Conservation (phyloP, 2,888 invertebrate genomes). For the Drosophila dives region DNA sequence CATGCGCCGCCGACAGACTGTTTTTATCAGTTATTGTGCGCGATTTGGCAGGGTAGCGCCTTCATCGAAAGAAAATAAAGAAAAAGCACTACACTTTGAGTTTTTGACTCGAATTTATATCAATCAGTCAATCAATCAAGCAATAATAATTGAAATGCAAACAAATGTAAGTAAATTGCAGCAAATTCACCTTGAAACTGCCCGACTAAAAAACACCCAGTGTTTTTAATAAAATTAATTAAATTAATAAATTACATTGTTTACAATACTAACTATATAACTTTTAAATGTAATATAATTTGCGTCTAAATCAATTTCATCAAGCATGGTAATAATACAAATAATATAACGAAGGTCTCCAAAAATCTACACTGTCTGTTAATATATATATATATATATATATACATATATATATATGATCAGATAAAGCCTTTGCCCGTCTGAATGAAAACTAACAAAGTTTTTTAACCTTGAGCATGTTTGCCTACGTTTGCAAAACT, state of each 20-base stretch:
- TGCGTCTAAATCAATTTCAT: neutral
- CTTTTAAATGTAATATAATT: neutral
- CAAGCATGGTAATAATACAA: neutral
- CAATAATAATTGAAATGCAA: conserved; percentile 10
- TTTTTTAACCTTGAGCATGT: conserved; percentile 47
- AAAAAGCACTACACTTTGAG: conserved; percentile 8
- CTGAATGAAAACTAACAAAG: conserved; percentile 48
- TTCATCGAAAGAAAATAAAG: neutral
- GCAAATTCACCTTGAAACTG: neutral
- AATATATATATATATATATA: neutral
- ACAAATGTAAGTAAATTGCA: conserved; percentile 19
- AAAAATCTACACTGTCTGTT: neutral
- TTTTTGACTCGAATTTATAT: conserved; percentile 21
- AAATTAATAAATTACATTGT: neutral
- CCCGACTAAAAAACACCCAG: neutral
- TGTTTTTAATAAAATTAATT: neutral
- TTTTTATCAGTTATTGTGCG: conserved; percentile 10
- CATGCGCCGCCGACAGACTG: conserved; percentile 16
- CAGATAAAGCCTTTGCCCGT: conserved; percentile 10
- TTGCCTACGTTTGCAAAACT: conserved; percentile 26
- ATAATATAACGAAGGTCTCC: neutral
- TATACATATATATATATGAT: conserved; percentile 1
- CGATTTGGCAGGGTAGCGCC: neutral
- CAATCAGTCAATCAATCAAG: conserved; percentile 36
- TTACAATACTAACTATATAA: neutral